Conservation (phyloP, 2,113 vertebrate species). For the Crypturellus undulatus region DNA sequence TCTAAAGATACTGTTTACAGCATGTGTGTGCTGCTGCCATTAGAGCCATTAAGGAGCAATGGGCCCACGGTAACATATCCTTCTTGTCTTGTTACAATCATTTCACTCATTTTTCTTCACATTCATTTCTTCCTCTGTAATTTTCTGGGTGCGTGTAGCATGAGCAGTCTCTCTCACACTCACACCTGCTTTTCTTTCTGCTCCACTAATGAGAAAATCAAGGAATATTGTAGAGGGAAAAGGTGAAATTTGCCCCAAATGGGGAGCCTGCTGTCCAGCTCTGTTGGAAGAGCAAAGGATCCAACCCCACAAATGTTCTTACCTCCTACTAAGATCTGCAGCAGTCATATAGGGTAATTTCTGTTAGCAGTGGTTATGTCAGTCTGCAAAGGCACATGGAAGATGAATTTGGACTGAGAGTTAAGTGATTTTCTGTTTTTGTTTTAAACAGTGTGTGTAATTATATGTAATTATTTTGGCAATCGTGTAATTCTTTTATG, state of each 20-base stretch:
- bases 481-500: neutral
- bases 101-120: neutral
- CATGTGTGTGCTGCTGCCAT: neutral
- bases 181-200: neutral
- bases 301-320: neutral
- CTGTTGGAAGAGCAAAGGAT: neutral
- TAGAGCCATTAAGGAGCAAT: neutral
- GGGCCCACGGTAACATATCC: neutral
- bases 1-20: neutral
- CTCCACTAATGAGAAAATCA: neutral
- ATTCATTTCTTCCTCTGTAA: neutral
- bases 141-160: neutral
- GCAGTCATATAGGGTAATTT: neutral
- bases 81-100: neutral
- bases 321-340: neutral
- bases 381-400: neutral
- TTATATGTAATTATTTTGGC: neutral
- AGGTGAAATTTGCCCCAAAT: neutral
- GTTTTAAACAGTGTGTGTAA: neutral
- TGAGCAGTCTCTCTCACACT: neutral
- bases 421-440: neutral
- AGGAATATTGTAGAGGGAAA: neutral
- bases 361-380: neutral
- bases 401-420: neutral
- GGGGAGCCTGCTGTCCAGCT: neutral